Percentiles rank a stretch among this genome's conserved stretches.
Evolutionary conservation across 2,113 vertebrate genomes (phyloP).

Genomic region (Pelvicachromis taeniatus): DNA sequence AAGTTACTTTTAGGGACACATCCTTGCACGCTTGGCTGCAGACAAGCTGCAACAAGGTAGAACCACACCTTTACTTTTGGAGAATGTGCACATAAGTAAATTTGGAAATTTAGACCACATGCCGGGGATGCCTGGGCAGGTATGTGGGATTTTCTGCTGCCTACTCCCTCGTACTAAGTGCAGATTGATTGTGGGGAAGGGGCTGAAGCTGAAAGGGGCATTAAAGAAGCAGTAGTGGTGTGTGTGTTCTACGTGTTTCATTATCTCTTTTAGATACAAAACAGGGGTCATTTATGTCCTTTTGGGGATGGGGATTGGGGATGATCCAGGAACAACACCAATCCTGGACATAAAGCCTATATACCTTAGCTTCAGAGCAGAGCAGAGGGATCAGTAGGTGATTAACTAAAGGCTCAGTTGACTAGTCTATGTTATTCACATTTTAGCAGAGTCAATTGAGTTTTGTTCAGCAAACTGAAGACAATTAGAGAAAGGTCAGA

Average conservation of each 20-base stretch:
- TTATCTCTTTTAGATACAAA: slow-evolving; percentile 12
- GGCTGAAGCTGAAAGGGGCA: slow-evolving; percentile 15
- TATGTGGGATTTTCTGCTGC: slow-evolving; percentile 58
- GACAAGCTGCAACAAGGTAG: slow-evolving; percentile 54
- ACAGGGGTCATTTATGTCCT: background rate
- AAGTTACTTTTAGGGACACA: slow-evolving; percentile 4
- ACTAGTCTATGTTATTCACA: slow-evolving; percentile 36
- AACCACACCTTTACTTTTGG: slow-evolving; percentile 49
- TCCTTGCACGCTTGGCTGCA: slow-evolving; percentile 23
- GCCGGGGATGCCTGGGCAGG: slow-evolving; percentile 67
- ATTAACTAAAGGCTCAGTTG: slow-evolving; percentile 32
- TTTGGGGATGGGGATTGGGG: slow-evolving; percentile 5
- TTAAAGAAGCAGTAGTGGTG: background rate
- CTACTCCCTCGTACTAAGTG: slow-evolving; percentile 8
- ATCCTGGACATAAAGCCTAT: background rate
- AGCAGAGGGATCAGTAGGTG: slow-evolving; percentile 41
- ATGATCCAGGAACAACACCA: slow-evolving; percentile 11
- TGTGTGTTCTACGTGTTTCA: background rate
- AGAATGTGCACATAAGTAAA: slow-evolving; percentile 42
- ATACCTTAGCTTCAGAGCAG: slow-evolving; percentile 18
- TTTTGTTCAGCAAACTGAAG: slow-evolving; percentile 1
- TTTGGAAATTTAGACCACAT: slow-evolving; percentile 61
- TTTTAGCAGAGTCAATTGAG: background rate
- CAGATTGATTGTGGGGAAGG: background rate
- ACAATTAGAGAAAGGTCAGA: background rate